A percentile compares a stretch with the other conserved stretches of the same genome.
Evolutionary conservation across 1,140 invertebrate genomes (phyloP).

Genomic region (Micrasema longulum): DNA sequence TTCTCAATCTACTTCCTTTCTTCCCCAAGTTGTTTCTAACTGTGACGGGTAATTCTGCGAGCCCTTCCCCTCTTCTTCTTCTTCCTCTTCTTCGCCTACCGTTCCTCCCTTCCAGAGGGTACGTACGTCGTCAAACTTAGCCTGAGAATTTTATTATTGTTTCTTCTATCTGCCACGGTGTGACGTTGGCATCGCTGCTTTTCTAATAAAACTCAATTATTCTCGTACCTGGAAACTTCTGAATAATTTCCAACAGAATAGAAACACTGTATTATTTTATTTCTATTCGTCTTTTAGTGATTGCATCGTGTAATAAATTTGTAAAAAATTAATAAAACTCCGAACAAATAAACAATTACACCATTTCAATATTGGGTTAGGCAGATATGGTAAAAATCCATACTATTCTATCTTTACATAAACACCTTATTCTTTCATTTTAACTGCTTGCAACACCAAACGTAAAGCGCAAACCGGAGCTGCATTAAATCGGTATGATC

Average conservation of each 20-base stretch:
- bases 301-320: too few species aligned
- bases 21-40: constrained; percentile 27
- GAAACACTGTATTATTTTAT: constrained; percentile 17
- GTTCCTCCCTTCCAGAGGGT: background rate
- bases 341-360: too few species aligned
- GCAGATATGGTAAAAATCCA: too few species aligned
- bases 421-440: too few species aligned
- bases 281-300: too few species aligned
- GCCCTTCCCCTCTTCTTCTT: background rate
- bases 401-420: too few species aligned
- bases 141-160: constrained; percentile 32
- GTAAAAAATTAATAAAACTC: too few species aligned
- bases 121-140: constrained; percentile 20
- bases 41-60: constrained; percentile 31
- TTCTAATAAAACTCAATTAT: constrained; percentile 35
- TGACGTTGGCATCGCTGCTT: constrained; percentile 17
- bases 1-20: constrained; percentile 14
- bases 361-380: too few species aligned
- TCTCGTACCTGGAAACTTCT: constrained; percentile 32
- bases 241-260: constrained; percentile 26
- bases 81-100: background rate
- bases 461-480: too few species aligned
- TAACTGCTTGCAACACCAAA: too few species aligned
- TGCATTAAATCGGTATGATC: too few species aligned
- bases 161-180: background rate